Percentiles rank a stretch among this genome's conserved stretches.
phyloP scores from a whole-genome alignment of 2,888 invertebrate species.

The Hymenopus coronatus region DNA sequence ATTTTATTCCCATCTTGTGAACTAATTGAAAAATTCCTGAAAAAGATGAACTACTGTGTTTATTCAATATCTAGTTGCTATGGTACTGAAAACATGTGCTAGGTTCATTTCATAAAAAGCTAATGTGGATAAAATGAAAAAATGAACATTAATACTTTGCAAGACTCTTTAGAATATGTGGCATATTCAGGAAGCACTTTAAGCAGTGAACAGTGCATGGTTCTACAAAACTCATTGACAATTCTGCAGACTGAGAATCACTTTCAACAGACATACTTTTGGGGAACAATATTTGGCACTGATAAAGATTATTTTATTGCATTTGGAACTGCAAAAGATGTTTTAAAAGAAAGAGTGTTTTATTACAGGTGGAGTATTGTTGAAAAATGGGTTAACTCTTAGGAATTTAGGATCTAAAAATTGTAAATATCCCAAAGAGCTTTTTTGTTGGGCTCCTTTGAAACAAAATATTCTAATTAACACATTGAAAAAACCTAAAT shows the following conservation, averaged over 20 bases:
- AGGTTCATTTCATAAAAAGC: background rate
- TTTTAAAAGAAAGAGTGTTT: conserved; percentile 66
- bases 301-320: conserved; percentile 80
- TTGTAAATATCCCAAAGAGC: background rate
- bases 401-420: background rate
- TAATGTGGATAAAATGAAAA: background rate
- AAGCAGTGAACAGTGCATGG: conserved; percentile 20
- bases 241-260: conserved; percentile 82
- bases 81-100: background rate
- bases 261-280: conserved; percentile 76
- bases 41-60: background rate
- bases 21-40: too few species aligned
- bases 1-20: too few species aligned
- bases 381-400: background rate
- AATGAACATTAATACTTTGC: conserved; percentile 11
- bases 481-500: too few species aligned
- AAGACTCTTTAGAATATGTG: conserved; percentile 1
- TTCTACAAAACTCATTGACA: conserved; percentile 63
- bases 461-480: too few species aligned
- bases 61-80: background rate
- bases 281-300: conserved; percentile 79
- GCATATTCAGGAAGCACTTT: conserved; percentile 14
- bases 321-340: conserved; percentile 73
- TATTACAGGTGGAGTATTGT: conserved; percentile 62
- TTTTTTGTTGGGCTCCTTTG: too few species aligned